Percentiles rank a stretch among this genome's conserved stretches.
Conservation (phyloP, 2,113 vertebrate genomes). For the Sterna hirundo region DNA sequence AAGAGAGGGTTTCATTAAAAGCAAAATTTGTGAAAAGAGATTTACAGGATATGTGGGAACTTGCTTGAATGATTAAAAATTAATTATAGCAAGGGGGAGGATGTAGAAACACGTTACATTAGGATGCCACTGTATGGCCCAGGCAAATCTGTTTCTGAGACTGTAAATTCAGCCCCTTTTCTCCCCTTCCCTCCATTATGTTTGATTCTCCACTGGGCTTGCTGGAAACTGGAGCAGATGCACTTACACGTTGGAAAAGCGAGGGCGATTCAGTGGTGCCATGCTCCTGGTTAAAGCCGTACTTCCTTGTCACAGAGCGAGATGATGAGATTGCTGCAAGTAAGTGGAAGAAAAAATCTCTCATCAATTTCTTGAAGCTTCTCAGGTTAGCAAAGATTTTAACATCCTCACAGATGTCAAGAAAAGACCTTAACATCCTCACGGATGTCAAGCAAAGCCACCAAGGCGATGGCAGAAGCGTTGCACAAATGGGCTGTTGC, state of each 20-base stretch:
- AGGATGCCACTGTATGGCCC: not conserved
- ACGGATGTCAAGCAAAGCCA: not conserved
- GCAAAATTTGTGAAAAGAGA: slow-evolving; percentile 52
- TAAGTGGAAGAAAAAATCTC: not conserved
- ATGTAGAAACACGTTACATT: not conserved
- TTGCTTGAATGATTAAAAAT: slow-evolving; percentile 63
- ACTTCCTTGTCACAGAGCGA: not conserved
- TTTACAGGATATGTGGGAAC: slow-evolving; percentile 60
- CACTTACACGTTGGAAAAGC: not conserved
- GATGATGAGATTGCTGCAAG: not conserved
- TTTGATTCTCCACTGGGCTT: not conserved
- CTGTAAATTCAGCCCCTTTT: not conserved
- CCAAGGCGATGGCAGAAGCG: not conserved
- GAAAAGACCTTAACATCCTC: not conserved
- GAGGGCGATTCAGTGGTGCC: not conserved
- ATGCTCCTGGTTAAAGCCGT: not conserved
- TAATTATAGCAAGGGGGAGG: slow-evolving; percentile 45
- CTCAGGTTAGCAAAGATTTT: not conserved
- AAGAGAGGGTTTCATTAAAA: slow-evolving; percentile 52
- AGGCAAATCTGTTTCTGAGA: not conserved
- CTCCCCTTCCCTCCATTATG: not conserved
- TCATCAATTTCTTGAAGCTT: not conserved
- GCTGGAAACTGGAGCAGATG: not conserved
- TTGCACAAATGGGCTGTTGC: not conserved
- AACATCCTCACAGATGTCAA: not conserved